These are phyloP conservation scores for Ostrea denselamellosa DNA, from an alignment of 1,140 invertebrate species.

Conservation along the genomic window DNA sequence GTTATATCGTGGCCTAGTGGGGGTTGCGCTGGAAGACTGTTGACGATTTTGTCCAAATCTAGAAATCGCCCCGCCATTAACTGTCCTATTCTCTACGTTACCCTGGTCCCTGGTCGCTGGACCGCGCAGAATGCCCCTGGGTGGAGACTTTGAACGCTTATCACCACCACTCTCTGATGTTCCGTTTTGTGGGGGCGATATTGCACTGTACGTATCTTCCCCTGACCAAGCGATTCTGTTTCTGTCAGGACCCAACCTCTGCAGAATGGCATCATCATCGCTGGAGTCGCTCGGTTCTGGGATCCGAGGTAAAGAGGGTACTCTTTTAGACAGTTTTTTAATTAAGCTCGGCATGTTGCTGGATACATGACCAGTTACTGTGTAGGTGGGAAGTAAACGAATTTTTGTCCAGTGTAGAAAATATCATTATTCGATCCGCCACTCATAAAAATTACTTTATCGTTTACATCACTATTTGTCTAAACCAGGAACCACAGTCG, in stretches of 20 bases:
- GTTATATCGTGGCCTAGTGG: conserved; percentile 50
- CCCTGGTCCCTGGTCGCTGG: not conserved
- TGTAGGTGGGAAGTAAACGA: not conserved
- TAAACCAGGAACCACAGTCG: not conserved
- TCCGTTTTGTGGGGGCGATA: not conserved
- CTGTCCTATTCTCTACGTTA: not conserved
- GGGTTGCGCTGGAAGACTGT: not conserved
- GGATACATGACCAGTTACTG: not conserved
- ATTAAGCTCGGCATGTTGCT: conserved; percentile 43
- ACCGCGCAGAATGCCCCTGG: not conserved
- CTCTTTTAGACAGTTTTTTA: conserved; percentile 29
- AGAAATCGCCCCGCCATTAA: not conserved
- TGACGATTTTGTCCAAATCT: not conserved
- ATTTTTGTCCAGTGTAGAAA: not conserved
- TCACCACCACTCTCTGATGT: not conserved
- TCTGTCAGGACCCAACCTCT: not conserved
- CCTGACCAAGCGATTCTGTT: conserved; percentile 39
- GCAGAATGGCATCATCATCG: not conserved
- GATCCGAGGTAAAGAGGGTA: conserved; percentile 23
- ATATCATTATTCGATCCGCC: not conserved
- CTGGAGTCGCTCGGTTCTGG: conserved; percentile 31
- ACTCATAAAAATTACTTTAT: not conserved
- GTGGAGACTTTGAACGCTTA: not conserved
- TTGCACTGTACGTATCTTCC: conserved; percentile 18
- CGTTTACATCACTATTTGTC: not conserved